A percentile compares a stretch with the other conserved stretches of the same genome.
Evolutionary conservation across 2,888 invertebrate species (phyloP).

Genomic region (Xestia c-nigrum): DNA sequence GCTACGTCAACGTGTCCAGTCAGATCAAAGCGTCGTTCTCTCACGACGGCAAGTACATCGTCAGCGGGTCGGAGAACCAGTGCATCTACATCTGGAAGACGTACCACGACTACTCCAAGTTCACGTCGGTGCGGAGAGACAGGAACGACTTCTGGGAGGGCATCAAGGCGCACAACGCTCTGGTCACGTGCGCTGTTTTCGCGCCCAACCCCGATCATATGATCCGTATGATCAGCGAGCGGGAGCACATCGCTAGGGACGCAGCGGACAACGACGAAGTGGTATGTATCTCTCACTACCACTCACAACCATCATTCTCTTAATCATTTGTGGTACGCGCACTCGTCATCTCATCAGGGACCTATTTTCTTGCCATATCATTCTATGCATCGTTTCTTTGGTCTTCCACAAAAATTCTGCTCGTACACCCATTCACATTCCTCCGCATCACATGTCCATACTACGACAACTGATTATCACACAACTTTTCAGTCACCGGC

Average conservation of each 20-base stretch:
- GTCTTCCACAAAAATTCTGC: too few relatives aligned
- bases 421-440: too few relatives aligned
- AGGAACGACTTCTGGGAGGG: constrained; percentile 99
- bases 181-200: constrained; percentile 99
- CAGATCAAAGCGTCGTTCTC: constrained; percentile 99
- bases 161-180: constrained; percentile 96
- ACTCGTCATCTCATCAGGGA: too few relatives aligned
- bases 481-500: not conserved
- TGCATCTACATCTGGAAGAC: constrained; percentile 99
- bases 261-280: constrained; percentile 78
- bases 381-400: too few relatives aligned
- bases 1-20: constrained; percentile 97
- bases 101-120: constrained; percentile 98
- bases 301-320: too few relatives aligned
- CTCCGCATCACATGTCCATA: too few relatives aligned
- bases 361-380: too few relatives aligned
- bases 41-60: constrained; percentile 99
- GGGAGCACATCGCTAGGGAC: constrained; percentile 84
- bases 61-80: constrained; percentile 99
- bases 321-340: too few relatives aligned
- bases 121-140: constrained; percentile 97
- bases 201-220: constrained; percentile 98
- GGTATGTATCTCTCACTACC: constrained; percentile 72
- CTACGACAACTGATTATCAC: too few relatives aligned
- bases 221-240: constrained; percentile 93